Evolutionary conservation across 2,888 invertebrate species (phyloP), one percentile per base, ranked within the genome.

Genomic region (Corythucha ciliata): DNA sequence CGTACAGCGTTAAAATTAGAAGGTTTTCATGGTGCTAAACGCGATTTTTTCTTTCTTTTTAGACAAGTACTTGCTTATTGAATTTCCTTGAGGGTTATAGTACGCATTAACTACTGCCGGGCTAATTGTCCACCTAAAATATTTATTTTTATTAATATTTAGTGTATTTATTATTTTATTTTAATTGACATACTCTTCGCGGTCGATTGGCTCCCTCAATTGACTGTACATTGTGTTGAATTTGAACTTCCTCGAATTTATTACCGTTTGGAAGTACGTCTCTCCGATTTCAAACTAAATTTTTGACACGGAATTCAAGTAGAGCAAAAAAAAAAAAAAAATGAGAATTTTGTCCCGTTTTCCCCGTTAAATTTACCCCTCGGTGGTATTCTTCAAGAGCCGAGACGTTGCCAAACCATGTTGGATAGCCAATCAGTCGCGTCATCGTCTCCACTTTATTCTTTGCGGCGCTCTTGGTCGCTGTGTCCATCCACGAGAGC

Each of bases 391-490:
- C 72, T 63, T 87, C 80, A 32, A 90, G 70, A 59, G 78, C 74
- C 3, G 74, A 70, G 0, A 72, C 66, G 45, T 82, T 76, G 48
- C 79, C 73, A 60, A 86, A 78, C 78, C 85, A 87, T 56, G 83
- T 79, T 14, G 88, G 87, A 69, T 83, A 88, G 20, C 87, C 88
- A 44, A 89, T 83, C 65, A 81, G 80, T 64, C 81, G 79, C 58
- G 79, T 72, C 69, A 86, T 85, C 14, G 80, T 79, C 57, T 74
- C 69, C 39, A 79, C 75, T 66, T 86, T 86, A 62, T 70, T 70
- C 47, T 73, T 74, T 0, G 88, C 86, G 57, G 77, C 75, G 37
- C 70, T 68, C 55, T 81, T 76, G 2, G 89, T 89, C 49, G 69
- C 69, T 5, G 69, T 68, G 66, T 88, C 87, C 88, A 89, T 88